Conservation (phyloP, 2,113 vertebrate species). For the Lamprologus tigripictilis region DNA sequence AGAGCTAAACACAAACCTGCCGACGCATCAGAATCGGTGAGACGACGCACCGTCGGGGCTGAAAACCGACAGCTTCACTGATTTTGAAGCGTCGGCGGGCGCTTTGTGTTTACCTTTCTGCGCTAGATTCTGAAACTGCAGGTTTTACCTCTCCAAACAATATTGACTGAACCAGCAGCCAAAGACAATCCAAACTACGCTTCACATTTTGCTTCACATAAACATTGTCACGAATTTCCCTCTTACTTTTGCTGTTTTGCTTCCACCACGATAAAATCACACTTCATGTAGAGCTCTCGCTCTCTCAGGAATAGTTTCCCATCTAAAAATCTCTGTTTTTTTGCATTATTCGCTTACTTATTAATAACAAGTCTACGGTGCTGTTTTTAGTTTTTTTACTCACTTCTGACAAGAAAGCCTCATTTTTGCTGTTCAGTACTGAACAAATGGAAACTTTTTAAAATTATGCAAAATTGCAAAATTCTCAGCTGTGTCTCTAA, state of each 20-base stretch:
- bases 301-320: not conserved
- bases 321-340: not conserved
- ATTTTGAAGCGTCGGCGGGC: not conserved
- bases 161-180: not conserved
- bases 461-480: not conserved
- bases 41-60: not conserved
- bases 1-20: not conserved
- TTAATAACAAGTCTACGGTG: not conserved
- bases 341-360: not conserved
- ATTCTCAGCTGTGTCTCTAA: not conserved
- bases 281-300: not conserved
- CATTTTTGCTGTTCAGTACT: not conserved
- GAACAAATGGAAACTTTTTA: not conserved
- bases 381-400: not conserved
- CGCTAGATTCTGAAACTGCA: not conserved
- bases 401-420: not conserved
- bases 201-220: not conserved
- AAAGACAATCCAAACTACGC: not conserved
- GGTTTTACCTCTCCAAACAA: not conserved
- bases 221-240: not conserved
- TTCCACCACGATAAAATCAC: accelerated
- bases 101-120: not conserved
- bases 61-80: not conserved
- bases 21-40: not conserved
- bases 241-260: not conserved